Evolutionary conservation across 2,888 invertebrate genomes (phyloP).

Genomic region (Xanthia togata): DNA sequence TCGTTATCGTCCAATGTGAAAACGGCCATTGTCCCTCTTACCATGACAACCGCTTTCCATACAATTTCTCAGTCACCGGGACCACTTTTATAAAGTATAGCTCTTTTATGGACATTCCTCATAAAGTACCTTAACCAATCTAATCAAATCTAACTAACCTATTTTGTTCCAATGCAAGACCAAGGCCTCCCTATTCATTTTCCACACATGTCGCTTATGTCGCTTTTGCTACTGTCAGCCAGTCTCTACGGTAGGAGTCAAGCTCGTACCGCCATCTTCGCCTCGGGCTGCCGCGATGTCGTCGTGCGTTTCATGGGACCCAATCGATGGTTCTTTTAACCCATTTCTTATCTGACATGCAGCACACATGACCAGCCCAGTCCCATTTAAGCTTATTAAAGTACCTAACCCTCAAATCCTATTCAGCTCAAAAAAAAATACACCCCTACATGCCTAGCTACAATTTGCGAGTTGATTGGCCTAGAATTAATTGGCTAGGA

Average conservation of each 20-base stretch:
- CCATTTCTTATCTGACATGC: no score
- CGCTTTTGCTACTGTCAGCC: not conserved
- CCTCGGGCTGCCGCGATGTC: not conserved
- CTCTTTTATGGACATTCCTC: not conserved
- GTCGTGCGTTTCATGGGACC: not conserved
- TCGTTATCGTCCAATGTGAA: no score
- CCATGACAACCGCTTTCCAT: not conserved
- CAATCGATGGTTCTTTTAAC: no score
- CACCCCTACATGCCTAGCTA: no score
- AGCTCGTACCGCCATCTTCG: not conserved
- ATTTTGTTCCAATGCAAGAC: no score
- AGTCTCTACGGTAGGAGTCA: not conserved
- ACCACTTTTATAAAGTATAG: not conserved
- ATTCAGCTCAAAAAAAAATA: not conserved
- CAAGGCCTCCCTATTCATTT: not conserved
- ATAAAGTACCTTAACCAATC: not conserved
- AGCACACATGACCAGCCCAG: no score
- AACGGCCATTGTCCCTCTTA: no score
- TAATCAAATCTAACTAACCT: not conserved
- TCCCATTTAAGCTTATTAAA: not conserved
- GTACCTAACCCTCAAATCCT: not conserved
- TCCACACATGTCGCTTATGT: not conserved
- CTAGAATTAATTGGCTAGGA: conserved; percentile 48
- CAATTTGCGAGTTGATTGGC: conserved; percentile 58
- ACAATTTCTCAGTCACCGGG: not conserved